phyloP scores from a whole-genome alignment of 2,888 invertebrate species.

The Lordiphosa andalusiaca region DNA sequence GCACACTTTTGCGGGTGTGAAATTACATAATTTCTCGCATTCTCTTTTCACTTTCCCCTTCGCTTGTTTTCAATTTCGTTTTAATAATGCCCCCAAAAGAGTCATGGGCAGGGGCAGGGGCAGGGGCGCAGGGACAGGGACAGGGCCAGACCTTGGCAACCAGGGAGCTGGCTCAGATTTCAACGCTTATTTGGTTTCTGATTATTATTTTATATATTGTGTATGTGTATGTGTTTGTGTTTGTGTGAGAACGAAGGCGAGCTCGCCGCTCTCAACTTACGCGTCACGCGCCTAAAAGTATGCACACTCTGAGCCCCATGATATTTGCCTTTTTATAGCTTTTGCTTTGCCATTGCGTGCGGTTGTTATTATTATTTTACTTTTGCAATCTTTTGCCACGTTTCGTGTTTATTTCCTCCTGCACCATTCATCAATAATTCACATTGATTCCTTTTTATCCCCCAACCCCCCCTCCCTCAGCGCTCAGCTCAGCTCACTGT shows the following conservation, averaged over 20 bases:
- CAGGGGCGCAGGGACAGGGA: background rate
- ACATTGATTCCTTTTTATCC: slow-evolving; percentile 61
- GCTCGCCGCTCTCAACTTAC: slow-evolving; percentile 35
- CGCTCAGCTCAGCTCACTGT: slow-evolving; percentile 10
- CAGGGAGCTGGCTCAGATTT: slow-evolving; percentile 55
- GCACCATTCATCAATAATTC: slow-evolving; percentile 75
- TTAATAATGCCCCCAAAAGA: slow-evolving; percentile 57
- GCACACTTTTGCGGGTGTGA: slow-evolving; percentile 52
- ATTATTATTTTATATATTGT: slow-evolving; percentile 71
- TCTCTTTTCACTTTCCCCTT: slow-evolving; percentile 15
- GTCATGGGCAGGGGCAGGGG: background rate
- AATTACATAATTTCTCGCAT: slow-evolving; percentile 56
- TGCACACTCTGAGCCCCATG: slow-evolving; percentile 47
- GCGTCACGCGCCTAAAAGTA: slow-evolving; percentile 67
- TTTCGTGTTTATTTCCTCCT: slow-evolving; percentile 44
- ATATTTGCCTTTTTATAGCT: slow-evolving; percentile 59
- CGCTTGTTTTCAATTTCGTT: slow-evolving; percentile 62
- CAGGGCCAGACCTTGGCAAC: slow-evolving; percentile 10
- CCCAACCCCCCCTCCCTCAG: slow-evolving; percentile 10
- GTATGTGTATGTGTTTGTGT: background rate
- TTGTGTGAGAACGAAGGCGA: background rate
- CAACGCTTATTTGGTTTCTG: slow-evolving; percentile 70
- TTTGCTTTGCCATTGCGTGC: slow-evolving; percentile 27
- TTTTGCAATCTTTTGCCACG: slow-evolving; percentile 62
- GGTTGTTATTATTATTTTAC: slow-evolving; percentile 61